A percentile compares a stretch with the other conserved stretches of the same genome.
Evolutionary conservation across 2,888 invertebrate species (phyloP).

Genomic region (Terebella lapidaria): DNA sequence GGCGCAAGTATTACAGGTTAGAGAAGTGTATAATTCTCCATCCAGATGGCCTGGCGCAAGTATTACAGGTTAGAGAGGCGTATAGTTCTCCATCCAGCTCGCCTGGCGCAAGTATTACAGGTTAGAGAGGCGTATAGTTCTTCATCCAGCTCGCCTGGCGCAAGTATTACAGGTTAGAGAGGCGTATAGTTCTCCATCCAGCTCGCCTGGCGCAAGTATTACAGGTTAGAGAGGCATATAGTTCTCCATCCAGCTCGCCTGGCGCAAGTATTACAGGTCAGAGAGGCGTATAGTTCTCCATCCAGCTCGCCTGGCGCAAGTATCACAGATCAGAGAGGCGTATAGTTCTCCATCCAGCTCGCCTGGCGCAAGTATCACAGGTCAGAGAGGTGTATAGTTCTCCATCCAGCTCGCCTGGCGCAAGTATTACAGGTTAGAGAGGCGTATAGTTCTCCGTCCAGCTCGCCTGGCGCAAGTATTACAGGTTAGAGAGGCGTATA

Average conservation of each 20-base stretch:
- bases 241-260: background rate
- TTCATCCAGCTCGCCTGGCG: conserved; percentile 47
- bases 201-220: background rate
- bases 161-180: conserved; percentile 39
- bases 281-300: background rate
- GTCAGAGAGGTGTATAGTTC: background rate
- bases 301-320: background rate
- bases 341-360: background rate
- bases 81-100: conserved; percentile 34
- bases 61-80: conserved; percentile 34
- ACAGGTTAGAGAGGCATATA: background rate
- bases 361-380: background rate
- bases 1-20: conserved; percentile 46
- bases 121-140: conserved; percentile 18
- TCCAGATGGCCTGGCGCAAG: conserved; percentile 48
- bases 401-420: conserved; percentile 1
- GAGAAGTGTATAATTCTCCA: conserved; percentile 19
- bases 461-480: background rate
- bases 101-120: conserved; percentile 48
- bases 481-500: background rate
- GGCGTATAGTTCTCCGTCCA: background rate
- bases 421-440: conserved; percentile 1
- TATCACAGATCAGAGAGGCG: background rate
- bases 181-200: background rate
- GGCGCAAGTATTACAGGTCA: conserved; percentile 3